Base-by-base conservation (phyloP, 30 jellyfish, hydroid and myxozoan genomes). In the Hydractinia echinata region DNA sequence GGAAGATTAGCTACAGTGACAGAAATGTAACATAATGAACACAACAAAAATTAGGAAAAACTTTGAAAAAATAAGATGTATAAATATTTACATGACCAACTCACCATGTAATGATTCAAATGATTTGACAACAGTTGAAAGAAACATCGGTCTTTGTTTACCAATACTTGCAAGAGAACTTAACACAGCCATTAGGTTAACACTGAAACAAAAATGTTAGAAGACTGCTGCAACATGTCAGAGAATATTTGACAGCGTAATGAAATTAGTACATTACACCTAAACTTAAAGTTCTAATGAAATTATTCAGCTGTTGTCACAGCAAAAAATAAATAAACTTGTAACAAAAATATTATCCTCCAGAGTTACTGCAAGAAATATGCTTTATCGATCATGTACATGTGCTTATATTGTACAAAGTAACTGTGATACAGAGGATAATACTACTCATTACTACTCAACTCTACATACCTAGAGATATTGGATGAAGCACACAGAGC, bases 31-130 rank as follows among this genome's bases (percentile, higher is more conserved):
- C 18, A 6, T n/a, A 6, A 10, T 62, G 73, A 62, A 5, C 5
- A 62, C 10, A 7, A 5, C 5, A 62, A 6, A 64, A 13, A 64
- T 64, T 13, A 0, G 0, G 19, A 2, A 6, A 6, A 6, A 64
- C 0, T 4, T 64, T 64, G 0, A 3, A 58, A 58, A 16, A 16
- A 16, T 0, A 0, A 58, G 3, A 11, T 20, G 14, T 10, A 51
- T 3, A 77, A 15, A 77, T 16, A n/a, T 11, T 14, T 78, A 20
- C 56, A 20, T 30, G 16, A 54, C 44, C 44, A 6, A 71, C 94
- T 60, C 54, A 93, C 99, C 99, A 84, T 93, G 99, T 18, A 93
- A 61, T 15, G 96, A 85, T 82, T 93, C 99, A 73, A 87, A 93
- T 5, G 99, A 93, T 81, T 93, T 96, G 21, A 93, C 92, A 20